Conservation (phyloP, 2,113 vertebrate species). For the Syngnathoides biaculeatus region DNA sequence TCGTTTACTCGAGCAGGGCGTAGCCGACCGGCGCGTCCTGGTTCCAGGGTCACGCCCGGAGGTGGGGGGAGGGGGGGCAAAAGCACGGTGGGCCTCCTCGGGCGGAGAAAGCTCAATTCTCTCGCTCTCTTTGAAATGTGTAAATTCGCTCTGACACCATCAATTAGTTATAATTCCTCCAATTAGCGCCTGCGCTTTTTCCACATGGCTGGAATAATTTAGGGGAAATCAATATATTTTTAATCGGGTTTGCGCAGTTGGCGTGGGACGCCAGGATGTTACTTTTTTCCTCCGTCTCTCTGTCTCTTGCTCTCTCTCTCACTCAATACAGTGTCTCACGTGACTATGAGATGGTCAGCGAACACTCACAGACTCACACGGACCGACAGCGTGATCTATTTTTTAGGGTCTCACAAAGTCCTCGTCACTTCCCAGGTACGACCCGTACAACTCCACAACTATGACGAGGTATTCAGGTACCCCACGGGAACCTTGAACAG, state of each 20-base stretch:
- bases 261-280: constrained; percentile 32
- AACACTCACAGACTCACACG: background rate
- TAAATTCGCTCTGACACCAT: constrained; percentile 51
- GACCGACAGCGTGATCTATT: constrained; percentile 5
- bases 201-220: constrained; percentile 58
- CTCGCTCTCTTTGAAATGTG: constrained; percentile 55
- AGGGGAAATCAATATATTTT: constrained; percentile 57
- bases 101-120: constrained; percentile 5
- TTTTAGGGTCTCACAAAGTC: constrained; percentile 8
- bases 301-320: background rate
- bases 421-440: constrained; percentile 22
- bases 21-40: constrained; percentile 10
- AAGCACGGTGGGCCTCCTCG: background rate
- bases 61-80: too few relatives aligned
- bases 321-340: background rate
- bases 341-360: background rate
- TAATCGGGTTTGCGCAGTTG: constrained; percentile 28
- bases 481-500: too few relatives aligned
- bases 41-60: constrained; percentile 11
- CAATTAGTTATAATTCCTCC: constrained; percentile 56
- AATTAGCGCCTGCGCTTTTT: constrained; percentile 52
- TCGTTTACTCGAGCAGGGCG: constrained; percentile 50
- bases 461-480: background rate
- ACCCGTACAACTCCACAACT: background rate
- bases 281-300: constrained; percentile 1